A percentile compares a stretch with the other conserved stretches of the same genome.
Conservation (phyloP, 2,113 vertebrate genomes). For the Spermophilus dauricus region DNA sequence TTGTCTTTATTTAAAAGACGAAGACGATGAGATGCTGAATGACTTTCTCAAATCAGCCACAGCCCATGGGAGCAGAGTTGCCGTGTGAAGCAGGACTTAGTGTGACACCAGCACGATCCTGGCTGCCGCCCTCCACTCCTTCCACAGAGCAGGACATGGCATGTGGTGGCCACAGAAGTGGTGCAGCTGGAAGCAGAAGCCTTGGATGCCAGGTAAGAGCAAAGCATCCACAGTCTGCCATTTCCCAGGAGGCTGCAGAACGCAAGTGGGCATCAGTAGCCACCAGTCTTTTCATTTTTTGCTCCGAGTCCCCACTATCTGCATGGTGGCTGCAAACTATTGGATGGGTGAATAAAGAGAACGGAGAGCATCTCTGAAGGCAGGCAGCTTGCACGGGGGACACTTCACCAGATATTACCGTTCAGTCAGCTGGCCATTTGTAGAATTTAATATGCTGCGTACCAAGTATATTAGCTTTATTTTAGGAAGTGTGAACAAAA, state of each 20-base stretch:
- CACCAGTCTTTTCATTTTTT: neutral
- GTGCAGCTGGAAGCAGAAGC: too few relatives aligned
- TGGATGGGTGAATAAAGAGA: neutral
- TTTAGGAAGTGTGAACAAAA: conserved; percentile 52
- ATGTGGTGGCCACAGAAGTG: rapidly evolving
- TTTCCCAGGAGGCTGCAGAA: neutral
- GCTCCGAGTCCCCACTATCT: neutral
- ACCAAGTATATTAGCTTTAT: conserved; percentile 51
- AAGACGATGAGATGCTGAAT: neutral
- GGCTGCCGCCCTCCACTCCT: neutral
- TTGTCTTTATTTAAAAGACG: neutral
- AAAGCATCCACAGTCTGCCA: neutral
- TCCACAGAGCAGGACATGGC: rapidly evolving
- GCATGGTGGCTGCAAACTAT: neutral
- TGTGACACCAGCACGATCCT: too few relatives aligned
- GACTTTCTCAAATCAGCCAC: neutral
- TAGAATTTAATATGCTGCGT: conserved; percentile 24
- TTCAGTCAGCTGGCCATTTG: neutral
- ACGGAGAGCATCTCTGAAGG: neutral
- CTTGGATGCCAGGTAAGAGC: neutral
- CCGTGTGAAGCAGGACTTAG: neutral
- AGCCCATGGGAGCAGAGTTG: rapidly evolving
- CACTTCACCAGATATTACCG: neutral
- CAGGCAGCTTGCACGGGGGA: neutral
- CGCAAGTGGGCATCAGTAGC: neutral